Percentiles rank a stretch among this genome's conserved stretches.
These are phyloP conservation scores for Lethocerus indicus DNA, from an alignment of 1,140 invertebrate species.

Conservation along the genomic window DNA sequence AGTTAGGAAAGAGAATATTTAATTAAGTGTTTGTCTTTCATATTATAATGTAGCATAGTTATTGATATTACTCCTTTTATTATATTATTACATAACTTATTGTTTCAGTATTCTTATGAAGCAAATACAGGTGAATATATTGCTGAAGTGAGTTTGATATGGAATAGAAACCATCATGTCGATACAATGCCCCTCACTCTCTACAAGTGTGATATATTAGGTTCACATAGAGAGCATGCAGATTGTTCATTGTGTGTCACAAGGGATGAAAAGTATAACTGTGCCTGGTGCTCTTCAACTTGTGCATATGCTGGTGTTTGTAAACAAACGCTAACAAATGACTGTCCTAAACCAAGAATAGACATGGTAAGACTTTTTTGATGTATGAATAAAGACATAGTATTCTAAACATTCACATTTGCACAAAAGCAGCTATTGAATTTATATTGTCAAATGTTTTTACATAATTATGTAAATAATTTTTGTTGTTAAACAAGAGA, in stretches of 20 bases:
- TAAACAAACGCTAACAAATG: conserved; percentile 45
- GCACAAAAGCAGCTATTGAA: neutral
- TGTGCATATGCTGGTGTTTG: conserved; percentile 77
- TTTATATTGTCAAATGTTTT: conserved; percentile 3
- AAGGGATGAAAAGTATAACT: conserved; percentile 69
- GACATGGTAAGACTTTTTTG: conserved; percentile 47
- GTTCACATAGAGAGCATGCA: conserved; percentile 75
- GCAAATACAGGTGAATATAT: conserved; percentile 68
- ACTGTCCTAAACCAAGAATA: conserved; percentile 83
- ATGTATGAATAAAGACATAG: neutral
- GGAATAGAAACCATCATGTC: conserved; percentile 84
- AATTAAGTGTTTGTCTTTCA: too few species aligned
- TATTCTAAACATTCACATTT: neutral
- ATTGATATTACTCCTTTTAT: neutral
- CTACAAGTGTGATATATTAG: conserved; percentile 88
- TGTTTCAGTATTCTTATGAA: conserved; percentile 67
- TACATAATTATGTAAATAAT: neutral
- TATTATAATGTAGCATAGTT: neutral
- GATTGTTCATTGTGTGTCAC: conserved; percentile 91
- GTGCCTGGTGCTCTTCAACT: conserved; percentile 78
- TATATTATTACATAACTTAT: conserved; percentile 2
- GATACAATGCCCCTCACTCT: conserved; percentile 76
- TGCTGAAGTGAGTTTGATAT: conserved; percentile 74
- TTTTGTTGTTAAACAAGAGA: neutral
- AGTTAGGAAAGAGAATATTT: too few species aligned